Evolutionary conservation across 2,888 invertebrate genomes (phyloP).

Genomic region (Psylliodes chrysocephalus): DNA sequence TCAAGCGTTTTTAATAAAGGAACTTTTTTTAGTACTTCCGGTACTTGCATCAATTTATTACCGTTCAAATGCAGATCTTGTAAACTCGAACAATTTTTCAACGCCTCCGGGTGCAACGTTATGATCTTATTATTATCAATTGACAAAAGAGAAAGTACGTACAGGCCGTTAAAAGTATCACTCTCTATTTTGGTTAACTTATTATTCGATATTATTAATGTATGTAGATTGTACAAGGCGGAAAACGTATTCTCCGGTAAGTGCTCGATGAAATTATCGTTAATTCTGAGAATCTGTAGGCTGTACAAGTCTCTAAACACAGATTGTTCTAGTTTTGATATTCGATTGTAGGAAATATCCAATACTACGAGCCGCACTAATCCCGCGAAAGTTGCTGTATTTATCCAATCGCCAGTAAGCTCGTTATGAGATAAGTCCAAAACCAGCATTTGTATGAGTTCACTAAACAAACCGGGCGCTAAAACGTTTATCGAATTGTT

Average conservation of each 20-base stretch:
- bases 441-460: constrained; percentile 78
- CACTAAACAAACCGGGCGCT: constrained; percentile 82
- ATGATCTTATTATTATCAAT: constrained; percentile 84
- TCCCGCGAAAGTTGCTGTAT: constrained; percentile 82
- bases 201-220: constrained; percentile 84
- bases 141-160: constrained; percentile 79
- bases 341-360: constrained; percentile 80
- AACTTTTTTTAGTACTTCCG: constrained; percentile 78
- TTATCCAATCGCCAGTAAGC: constrained; percentile 84
- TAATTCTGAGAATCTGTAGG: constrained; percentile 81
- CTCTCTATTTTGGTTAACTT: constrained; percentile 79
- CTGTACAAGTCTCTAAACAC: constrained; percentile 83
- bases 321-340: constrained; percentile 78
- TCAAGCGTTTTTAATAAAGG: constrained; percentile 83
- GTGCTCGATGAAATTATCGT: constrained; percentile 80
- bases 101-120: constrained; percentile 77
- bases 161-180: constrained; percentile 80
- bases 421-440: constrained; percentile 83
- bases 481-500: constrained; percentile 85
- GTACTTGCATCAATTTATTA: constrained; percentile 80
- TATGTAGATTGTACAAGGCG: constrained; percentile 81
- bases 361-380: constrained; percentile 80
- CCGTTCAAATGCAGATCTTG: constrained; percentile 86
- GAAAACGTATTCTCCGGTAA: constrained; percentile 83
- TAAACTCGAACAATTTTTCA: constrained; percentile 81